Evolutionary conservation across 2,797 vertebrate species (phyloP), one percentile per base, ranked within the genome.

Genomic region (Enteromius argenteus): DNA sequence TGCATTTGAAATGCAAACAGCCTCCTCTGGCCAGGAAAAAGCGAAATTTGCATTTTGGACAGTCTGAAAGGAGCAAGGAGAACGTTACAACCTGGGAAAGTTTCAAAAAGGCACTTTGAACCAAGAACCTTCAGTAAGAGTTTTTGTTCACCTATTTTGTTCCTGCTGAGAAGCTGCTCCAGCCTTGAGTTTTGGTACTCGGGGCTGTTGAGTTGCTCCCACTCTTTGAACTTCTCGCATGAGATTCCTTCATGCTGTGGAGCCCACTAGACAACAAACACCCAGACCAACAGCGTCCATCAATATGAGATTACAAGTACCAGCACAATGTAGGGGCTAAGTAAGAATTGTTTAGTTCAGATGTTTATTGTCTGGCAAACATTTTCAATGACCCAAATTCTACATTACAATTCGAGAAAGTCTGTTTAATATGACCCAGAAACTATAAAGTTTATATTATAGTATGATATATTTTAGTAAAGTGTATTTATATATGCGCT

Each of bases 1-100:
- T 91, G 90, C 95, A 96, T 78, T 89, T 94, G 89, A 96, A 95
- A 91, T 96, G 95, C 15, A 96, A 92, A 86, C 95, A 96, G 0
- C 95, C 95, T n/a, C 95, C 95, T 91, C 84, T 93, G 2, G 93
- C 93, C 62, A 95, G 87, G 60, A 92, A 90, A 93, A 94, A 96
- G 64, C 94, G 83, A 44, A 86, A 90, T 53, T 88, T 93, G 87
- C 95, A 96, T 66, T 89, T 88, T 1, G 95, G 95, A 88, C 95
- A 96, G 85, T 93, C 93, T 94, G 87, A 62, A 89, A 82, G 10
- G 23, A 10, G n/a, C 49, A 37, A 13, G 37, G n/a, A 56, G 35
- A 62, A 72, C 2, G 15, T 69, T 71, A 79, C 37, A 23, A 62
- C n/a, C n/a, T 69, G 14, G 21, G 7, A 78, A 46, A 21, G 58